A percentile compares a stretch with the other conserved stretches of the same genome.
Conservation (phyloP, 92 coral and sea anemone genomes). For the Desmophyllum pertusum region DNA sequence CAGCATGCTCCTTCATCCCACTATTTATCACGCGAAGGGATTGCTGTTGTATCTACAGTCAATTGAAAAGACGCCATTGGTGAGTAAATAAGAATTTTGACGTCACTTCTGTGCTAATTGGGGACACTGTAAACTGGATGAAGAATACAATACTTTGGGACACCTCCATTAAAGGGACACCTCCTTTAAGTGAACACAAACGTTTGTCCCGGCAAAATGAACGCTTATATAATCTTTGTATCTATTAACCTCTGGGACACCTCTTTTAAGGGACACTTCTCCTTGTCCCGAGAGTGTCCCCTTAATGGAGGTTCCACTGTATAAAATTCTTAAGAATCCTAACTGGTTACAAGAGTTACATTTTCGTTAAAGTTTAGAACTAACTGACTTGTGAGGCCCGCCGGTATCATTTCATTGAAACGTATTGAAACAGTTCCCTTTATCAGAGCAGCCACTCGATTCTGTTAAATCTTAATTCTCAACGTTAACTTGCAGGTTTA, state of each 20-base stretch:
- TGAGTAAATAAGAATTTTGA: conserved; percentile 36
- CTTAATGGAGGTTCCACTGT: too few species aligned
- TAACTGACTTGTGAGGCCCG: not conserved
- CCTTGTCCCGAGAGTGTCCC: too few species aligned
- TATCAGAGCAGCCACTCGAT: not conserved
- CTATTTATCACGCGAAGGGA: conserved; percentile 93
- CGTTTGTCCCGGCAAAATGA: too few species aligned
- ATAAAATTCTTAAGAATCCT: too few species aligned
- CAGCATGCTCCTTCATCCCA: conserved; percentile 89
- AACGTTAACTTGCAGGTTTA: conserved; percentile 69
- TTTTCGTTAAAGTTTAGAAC: too few species aligned
- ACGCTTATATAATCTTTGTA: too few species aligned
- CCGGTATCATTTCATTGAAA: not conserved
- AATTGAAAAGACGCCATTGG: conserved; percentile 78
- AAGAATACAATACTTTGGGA: too few species aligned
- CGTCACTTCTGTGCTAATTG: not conserved
- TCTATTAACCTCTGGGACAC: too few species aligned
- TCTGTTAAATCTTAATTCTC: not conserved
- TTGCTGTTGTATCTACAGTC: conserved; percentile 84
- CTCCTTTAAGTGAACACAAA: too few species aligned
- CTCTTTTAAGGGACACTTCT: too few species aligned
- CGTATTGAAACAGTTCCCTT: not conserved
- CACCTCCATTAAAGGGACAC: too few species aligned
- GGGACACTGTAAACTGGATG: not conserved
- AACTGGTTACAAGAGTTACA: too few species aligned